Conservation (phyloP, 2,113 vertebrate genomes). For the Colius striatus region DNA sequence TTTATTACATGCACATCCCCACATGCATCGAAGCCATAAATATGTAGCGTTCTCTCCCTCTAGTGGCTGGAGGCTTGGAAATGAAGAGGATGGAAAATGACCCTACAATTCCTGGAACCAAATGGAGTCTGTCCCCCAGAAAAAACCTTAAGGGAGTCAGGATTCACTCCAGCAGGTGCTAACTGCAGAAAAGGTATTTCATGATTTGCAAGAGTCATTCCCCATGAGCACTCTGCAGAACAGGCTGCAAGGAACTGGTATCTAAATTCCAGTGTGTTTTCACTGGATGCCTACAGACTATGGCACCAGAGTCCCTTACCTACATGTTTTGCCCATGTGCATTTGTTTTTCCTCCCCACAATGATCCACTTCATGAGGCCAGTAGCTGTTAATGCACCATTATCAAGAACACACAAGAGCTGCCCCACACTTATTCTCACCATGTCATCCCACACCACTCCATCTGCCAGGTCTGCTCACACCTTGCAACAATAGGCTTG, state of each 20-base stretch:
- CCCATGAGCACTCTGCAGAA: not conserved
- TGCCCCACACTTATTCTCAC: not conserved
- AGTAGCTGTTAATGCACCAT: not conserved
- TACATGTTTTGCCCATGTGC: accelerated
- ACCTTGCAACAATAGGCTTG: not conserved
- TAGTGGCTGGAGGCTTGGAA: slow-evolving; percentile 56
- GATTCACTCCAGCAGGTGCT: not conserved
- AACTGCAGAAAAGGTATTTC: not conserved
- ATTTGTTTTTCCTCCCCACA: not conserved
- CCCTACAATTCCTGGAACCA: not conserved
- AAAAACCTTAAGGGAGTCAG: not conserved
- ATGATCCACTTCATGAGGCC: accelerated
- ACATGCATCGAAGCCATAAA: not conserved
- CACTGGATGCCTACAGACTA: not conserved
- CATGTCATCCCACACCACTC: not conserved
- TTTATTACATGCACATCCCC: not conserved
- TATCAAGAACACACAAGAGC: not conserved
- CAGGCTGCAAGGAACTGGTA: accelerated
- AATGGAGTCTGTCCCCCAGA: not conserved
- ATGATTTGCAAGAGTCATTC: not conserved
- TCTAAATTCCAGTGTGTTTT: not conserved
- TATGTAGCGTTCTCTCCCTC: slow-evolving; percentile 46
- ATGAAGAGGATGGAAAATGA: not conserved
- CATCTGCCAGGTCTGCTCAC: not conserved
- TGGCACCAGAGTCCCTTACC: not conserved